Evolutionary conservation across 2,113 vertebrate species (phyloP).

Genomic region (Holacanthus passer): DNA sequence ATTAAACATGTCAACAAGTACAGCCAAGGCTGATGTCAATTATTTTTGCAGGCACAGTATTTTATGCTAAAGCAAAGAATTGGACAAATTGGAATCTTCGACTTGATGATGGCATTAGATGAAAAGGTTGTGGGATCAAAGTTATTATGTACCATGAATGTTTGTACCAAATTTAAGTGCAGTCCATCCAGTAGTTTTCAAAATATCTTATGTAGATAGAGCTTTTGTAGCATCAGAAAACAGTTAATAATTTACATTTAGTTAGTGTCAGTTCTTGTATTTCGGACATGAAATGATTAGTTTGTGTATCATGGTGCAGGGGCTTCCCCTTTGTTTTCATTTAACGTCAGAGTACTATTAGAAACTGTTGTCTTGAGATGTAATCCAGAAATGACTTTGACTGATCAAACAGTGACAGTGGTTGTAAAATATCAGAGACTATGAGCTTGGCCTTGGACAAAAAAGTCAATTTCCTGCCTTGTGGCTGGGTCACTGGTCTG

Average conservation of each 20-base stretch:
- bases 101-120: no score
- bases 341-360: not conserved
- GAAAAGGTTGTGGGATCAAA: no score
- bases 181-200: not conserved
- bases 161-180: not conserved
- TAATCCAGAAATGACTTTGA: constrained; percentile 20
- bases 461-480: constrained; percentile 56
- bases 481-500: constrained; percentile 33
- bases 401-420: constrained; percentile 25
- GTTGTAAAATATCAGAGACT: constrained; percentile 15
- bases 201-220: not conserved
- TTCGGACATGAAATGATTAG: not conserved
- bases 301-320: not conserved
- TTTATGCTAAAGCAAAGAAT: no score
- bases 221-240: not conserved
- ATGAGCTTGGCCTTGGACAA: constrained; percentile 25
- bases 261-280: not conserved
- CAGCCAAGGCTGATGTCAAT: no score
- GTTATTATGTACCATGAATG: no score
- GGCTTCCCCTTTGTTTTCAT: not conserved
- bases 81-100: no score
- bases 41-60: no score
- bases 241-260: not conserved
- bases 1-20: not conserved
- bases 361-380: not conserved